Conservation (phyloP, 2,888 invertebrate genomes). For the Diaperis boleti region DNA sequence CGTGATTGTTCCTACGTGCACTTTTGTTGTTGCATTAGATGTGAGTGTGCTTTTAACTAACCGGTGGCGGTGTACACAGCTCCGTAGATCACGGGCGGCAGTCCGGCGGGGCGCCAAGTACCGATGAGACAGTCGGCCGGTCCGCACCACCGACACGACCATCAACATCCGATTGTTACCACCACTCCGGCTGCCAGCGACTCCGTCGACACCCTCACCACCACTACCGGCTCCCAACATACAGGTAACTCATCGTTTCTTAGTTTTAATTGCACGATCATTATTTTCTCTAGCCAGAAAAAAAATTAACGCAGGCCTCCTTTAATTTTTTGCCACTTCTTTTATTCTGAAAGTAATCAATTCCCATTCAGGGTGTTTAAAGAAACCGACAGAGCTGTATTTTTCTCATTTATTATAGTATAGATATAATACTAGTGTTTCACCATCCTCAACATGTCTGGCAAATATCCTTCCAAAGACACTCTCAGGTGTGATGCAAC, state of each 20-base stretch:
- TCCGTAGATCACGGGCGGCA: constrained; percentile 56
- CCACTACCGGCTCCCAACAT: constrained; percentile 62
- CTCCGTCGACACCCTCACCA: constrained; percentile 62
- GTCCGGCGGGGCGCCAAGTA: constrained; percentile 56
- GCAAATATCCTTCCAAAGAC: no score
- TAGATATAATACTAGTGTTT: no score
- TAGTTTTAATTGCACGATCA: no score
- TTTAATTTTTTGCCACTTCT: no score
- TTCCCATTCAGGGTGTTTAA: no score
- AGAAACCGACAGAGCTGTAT: no score
- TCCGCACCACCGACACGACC: constrained; percentile 57
- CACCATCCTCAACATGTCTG: no score
- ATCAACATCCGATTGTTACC: constrained; percentile 50
- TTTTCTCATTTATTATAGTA: no score
- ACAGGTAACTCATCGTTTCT: constrained; percentile 57
- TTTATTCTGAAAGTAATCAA: no score
- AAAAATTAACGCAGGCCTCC: no score
- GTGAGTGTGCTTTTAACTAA: constrained; percentile 40
- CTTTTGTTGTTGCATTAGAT: background rate
- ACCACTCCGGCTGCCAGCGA: constrained; percentile 58
- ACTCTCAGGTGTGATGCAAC: no score
- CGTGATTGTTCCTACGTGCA: background rate
- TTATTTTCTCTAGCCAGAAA: no score
- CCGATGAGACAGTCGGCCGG: constrained; percentile 62
- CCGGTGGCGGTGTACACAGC: constrained; percentile 51